phyloP scores from a whole-genome alignment of 2,797 vertebrate species.

The Brotula barbata region DNA sequence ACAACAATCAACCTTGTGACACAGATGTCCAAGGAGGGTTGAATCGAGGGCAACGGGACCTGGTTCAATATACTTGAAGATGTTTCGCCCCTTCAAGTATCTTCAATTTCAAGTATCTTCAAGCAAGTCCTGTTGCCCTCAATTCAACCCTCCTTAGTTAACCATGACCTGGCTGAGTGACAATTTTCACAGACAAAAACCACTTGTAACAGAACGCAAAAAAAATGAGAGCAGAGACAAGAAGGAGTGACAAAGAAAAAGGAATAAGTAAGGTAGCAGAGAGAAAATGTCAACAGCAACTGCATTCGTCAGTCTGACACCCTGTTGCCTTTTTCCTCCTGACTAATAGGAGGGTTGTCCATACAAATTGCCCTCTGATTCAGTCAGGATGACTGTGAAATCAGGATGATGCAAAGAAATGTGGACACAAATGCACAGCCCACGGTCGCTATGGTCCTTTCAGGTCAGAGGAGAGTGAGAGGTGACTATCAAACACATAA shows the following conservation, averaged over 20 bases:
- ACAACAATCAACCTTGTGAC: slow-evolving; percentile 73
- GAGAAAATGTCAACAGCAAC: slow-evolving; percentile 65
- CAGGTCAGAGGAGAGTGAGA: slow-evolving; percentile 65
- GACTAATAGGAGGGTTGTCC: slow-evolving; percentile 75
- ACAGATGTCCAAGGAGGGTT: too few relatives aligned
- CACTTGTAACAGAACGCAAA: too few relatives aligned
- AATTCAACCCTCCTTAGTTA: too few relatives aligned
- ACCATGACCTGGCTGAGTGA: too few relatives aligned
- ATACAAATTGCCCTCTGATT: slow-evolving; percentile 78
- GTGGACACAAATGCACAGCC: slow-evolving; percentile 44
- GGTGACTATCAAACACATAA: slow-evolving; percentile 67
- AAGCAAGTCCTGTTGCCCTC: too few relatives aligned
- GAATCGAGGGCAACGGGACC: too few relatives aligned
- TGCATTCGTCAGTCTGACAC: slow-evolving; percentile 75
- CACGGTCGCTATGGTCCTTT: slow-evolving; percentile 43
- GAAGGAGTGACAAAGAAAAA: slow-evolving; percentile 16
- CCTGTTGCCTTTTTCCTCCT: slow-evolving; percentile 58
- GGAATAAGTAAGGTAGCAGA: slow-evolving; percentile 43
- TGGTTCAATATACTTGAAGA: too few relatives aligned
- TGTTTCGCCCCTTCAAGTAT: too few relatives aligned
- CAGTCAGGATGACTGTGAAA: slow-evolving; percentile 68
- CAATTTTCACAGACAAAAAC: too few relatives aligned
- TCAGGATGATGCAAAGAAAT: slow-evolving; percentile 54
- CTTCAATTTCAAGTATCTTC: too few relatives aligned
- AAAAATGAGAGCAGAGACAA: slow-evolving; percentile 34